Evolutionary conservation across 2,113 vertebrate genomes (phyloP).

Genomic region (Larimichthys crocea): DNA sequence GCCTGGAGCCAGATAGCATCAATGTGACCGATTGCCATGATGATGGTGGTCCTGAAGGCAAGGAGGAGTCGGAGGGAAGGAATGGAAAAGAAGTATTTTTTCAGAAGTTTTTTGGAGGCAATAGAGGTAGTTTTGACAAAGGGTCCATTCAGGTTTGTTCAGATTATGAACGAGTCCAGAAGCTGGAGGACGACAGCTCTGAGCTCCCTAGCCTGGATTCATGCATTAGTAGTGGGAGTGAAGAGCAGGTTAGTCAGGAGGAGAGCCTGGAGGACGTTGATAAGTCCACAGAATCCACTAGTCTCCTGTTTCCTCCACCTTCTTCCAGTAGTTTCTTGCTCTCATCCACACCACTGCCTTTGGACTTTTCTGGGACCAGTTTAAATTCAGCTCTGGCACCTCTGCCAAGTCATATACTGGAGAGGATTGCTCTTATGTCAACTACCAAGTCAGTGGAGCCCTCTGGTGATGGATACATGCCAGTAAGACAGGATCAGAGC

Average conservation of each 20-base stretch:
- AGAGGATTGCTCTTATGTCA: background rate
- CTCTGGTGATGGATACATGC: conserved; percentile 69
- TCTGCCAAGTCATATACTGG: background rate
- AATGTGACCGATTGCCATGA: background rate
- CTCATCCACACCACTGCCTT: background rate
- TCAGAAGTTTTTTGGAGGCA: conserved; percentile 19
- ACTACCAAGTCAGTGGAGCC: conserved; percentile 33
- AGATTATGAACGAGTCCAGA: conserved; percentile 59
- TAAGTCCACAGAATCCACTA: background rate
- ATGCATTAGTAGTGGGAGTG: conserved; percentile 21
- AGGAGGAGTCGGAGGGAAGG: background rate
- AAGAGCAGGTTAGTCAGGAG: conserved; percentile 47
- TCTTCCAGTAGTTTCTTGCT: background rate
- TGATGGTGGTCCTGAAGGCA: background rate
- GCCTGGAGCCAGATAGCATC: conserved; percentile 51
- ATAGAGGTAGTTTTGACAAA: background rate
- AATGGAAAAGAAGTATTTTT: background rate
- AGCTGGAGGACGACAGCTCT: background rate
- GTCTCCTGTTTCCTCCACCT: conserved; percentile 17
- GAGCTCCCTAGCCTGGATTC: conserved; percentile 69
- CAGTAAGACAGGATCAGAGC: conserved; percentile 55
- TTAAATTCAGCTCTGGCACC: background rate
- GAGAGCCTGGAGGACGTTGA: conserved; percentile 44
- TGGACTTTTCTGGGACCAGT: background rate
- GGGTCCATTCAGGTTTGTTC: conserved; percentile 56